phyloP scores from a whole-genome alignment of 2,888 invertebrate genomes.

The Ophion obscuratus region DNA sequence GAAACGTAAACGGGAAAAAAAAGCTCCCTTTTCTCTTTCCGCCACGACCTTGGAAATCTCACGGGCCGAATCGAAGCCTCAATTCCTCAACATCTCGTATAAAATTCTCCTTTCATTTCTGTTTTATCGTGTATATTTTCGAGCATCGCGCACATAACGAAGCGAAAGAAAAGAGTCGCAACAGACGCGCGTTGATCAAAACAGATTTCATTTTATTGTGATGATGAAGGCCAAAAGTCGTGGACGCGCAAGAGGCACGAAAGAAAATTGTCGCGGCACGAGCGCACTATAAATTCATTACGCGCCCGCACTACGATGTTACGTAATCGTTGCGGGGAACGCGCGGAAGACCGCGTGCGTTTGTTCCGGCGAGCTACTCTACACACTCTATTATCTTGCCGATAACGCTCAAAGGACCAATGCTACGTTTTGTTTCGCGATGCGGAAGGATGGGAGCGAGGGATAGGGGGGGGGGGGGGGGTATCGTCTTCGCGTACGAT shows the following conservation, averaged over 20 bases:
- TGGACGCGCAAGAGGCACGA: neutral
- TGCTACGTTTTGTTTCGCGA: slow-evolving; percentile 1
- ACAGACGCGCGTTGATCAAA: neutral
- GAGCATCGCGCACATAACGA: too few relatives aligned
- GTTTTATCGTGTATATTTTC: too few relatives aligned
- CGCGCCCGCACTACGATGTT: slow-evolving; percentile 30
- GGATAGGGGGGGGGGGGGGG: neutral
- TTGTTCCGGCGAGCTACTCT: slow-evolving; percentile 27
- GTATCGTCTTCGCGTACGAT: neutral
- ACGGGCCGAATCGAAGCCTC: too few relatives aligned
- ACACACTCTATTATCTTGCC: neutral
- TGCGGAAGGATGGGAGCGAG: neutral
- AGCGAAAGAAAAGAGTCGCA: neutral
- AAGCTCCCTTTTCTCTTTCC: too few relatives aligned
- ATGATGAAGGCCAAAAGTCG: neutral
- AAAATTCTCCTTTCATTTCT: too few relatives aligned
- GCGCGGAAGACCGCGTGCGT: slow-evolving; percentile 11
- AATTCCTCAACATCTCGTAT: too few relatives aligned
- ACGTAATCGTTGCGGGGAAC: slow-evolving; percentile 44
- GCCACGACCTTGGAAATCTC: too few relatives aligned
- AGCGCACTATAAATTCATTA: slow-evolving; percentile 57
- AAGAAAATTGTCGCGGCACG: slow-evolving; percentile 56
- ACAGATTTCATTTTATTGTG: neutral
- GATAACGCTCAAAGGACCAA: slow-evolving; percentile 25
- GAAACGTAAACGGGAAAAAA: too few relatives aligned